phyloP scores from a whole-genome alignment of 2,113 vertebrate species.

The Cettia cetti region DNA sequence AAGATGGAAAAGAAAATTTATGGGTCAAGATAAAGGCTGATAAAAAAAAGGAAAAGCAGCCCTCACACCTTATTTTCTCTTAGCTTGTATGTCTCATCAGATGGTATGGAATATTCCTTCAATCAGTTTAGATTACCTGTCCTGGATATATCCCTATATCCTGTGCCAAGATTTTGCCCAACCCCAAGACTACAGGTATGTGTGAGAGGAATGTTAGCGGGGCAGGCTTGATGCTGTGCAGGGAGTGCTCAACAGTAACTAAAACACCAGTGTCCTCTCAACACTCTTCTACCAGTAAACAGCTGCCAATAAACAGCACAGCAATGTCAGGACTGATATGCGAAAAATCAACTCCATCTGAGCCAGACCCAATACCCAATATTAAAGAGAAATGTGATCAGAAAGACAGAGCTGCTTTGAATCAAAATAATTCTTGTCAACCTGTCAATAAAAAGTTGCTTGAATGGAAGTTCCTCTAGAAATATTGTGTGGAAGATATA shows the following conservation, averaged over 20 bases:
- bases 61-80: neutral
- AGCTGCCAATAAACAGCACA: neutral
- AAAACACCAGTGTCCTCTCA: neutral
- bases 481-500: neutral
- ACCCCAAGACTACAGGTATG: too few species aligned
- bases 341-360: neutral
- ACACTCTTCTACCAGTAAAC: too few species aligned
- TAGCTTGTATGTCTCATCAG: neutral
- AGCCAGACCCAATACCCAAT: neutral
- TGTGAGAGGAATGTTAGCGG: neutral
- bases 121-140: neutral
- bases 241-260: neutral
- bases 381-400: neutral
- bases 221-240: neutral
- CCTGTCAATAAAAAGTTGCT: neutral
- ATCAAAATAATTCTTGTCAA: neutral
- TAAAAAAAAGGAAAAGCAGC: neutral
- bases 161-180: neutral
- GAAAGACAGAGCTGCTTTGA: neutral
- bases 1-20: neutral
- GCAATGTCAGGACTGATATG: neutral
- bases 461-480: neutral
- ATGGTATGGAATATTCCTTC: neutral
- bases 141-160: neutral
- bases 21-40: neutral